These are phyloP conservation scores for Synanthedon myopaeformis DNA, from an alignment of 2,888 invertebrate species.

Conservation along the genomic window DNA sequence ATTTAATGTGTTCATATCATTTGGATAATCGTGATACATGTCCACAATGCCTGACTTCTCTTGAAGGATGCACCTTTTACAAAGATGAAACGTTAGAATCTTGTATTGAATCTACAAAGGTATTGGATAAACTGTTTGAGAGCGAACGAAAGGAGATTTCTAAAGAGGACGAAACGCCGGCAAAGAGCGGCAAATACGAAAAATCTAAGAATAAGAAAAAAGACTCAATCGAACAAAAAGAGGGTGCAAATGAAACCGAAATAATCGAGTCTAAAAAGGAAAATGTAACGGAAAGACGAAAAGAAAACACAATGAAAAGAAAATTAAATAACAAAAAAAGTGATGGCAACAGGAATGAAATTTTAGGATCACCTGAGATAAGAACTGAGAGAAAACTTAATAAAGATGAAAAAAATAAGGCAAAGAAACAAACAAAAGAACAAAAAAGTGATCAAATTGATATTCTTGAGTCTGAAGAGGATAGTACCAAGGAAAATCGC, in stretches of 20 bases:
- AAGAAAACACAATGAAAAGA: too few species aligned
- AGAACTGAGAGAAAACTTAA: too few species aligned
- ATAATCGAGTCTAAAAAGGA: not conserved
- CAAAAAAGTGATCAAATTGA: too few species aligned
- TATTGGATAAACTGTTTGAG: conserved; percentile 33
- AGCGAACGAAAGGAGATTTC: conserved; percentile 9
- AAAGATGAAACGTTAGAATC: conserved; percentile 28
- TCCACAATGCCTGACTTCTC: conserved; percentile 34
- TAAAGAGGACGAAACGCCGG: conserved; percentile 4
- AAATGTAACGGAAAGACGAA: too few species aligned
- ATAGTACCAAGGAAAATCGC: too few species aligned
- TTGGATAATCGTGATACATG: conserved; percentile 32
- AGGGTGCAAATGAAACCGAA: conserved; percentile 10
- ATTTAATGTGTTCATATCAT: conserved; percentile 47
- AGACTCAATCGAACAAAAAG: conserved; percentile 4
- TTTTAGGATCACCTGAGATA: too few species aligned
- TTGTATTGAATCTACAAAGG: conserved; percentile 31
- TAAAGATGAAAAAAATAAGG: too few species aligned
- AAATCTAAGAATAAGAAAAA: conserved; percentile 4
- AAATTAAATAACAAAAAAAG: too few species aligned
- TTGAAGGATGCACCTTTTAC: conserved; percentile 29
- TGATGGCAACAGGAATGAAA: too few species aligned
- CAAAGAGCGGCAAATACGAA: conserved; percentile 9
- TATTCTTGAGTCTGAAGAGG: too few species aligned
- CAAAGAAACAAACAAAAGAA: too few species aligned